Conservation (phyloP, 1,140 invertebrate species). For the Penaeus vannamei region DNA sequence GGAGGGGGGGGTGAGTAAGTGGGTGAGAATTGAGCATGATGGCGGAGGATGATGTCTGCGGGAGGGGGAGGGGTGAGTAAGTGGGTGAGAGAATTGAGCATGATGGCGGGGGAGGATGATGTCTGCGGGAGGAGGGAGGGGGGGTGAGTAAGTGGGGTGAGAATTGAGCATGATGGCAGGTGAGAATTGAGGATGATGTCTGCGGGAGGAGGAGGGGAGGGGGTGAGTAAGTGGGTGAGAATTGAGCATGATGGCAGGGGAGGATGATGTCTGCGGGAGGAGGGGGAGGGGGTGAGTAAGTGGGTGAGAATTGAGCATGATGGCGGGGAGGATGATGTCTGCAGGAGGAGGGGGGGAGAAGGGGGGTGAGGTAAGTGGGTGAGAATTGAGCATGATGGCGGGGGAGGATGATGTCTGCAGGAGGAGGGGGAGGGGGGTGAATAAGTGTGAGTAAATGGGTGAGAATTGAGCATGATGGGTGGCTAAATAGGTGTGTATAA, state of each 20-base stretch:
- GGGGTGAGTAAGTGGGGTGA: neutral
- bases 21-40: neutral
- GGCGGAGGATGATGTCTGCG: neutral
- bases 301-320: neutral
- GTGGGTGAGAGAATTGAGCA: neutral
- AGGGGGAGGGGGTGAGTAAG: no score
- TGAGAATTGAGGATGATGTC: neutral
- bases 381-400: neutral
- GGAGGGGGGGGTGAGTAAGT: no score
- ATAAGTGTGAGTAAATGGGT: neutral
- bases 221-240: neutral
- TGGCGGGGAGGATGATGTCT: neutral
- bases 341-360: neutral
- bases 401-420: conserved; percentile 83
- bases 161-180: no score
- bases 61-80: neutral
- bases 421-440: conserved; percentile 72
- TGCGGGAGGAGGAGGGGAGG: neutral
- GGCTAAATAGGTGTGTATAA: neutral
- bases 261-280: conserved; percentile 70
- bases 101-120: conserved; percentile 74
- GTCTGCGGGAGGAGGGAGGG: conserved; percentile 82
- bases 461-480: neutral
- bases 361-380: neutral
- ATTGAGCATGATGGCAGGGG: no score